Evolutionary conservation across 2,113 vertebrate genomes (phyloP).

Genomic region (Anoplopoma fimbria): DNA sequence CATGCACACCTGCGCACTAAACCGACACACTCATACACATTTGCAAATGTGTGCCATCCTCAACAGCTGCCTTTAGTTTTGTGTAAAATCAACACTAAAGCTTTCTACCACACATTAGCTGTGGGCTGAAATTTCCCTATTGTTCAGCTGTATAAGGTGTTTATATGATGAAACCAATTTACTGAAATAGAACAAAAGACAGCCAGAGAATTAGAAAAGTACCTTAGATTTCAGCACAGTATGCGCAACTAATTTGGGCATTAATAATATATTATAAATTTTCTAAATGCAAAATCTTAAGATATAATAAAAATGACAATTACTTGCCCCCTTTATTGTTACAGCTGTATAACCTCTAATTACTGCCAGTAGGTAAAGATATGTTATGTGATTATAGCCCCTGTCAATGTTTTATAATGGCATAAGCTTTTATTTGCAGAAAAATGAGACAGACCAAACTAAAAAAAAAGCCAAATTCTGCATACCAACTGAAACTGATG

Average conservation of each 20-base stretch:
- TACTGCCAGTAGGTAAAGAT: background rate
- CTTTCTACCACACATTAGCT: slow-evolving; percentile 11
- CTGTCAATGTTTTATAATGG: background rate
- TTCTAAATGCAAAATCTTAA: background rate
- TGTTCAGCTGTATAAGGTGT: slow-evolving; percentile 7
- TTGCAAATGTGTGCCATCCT: background rate
- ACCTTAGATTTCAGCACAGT: background rate
- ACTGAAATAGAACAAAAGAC: slow-evolving; percentile 6
- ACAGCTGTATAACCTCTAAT: background rate
- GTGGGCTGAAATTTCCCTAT: slow-evolving; percentile 11
- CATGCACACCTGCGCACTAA: background rate
- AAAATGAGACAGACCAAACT: background rate
- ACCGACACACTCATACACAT: slow-evolving; percentile 16
- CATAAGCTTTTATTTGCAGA: background rate
- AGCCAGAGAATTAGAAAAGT: background rate
- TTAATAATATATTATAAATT: background rate
- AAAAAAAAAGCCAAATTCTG: too few species aligned
- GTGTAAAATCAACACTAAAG: slow-evolving; percentile 44
- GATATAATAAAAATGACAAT: background rate
- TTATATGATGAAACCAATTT: slow-evolving; percentile 8
- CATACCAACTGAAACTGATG: too few species aligned
- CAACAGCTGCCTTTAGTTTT: slow-evolving; percentile 55
- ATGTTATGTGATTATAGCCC: background rate
- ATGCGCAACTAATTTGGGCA: background rate
- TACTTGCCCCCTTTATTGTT: background rate